Conservation (phyloP, 2,888 invertebrate species). For the Vanessa cardui region DNA sequence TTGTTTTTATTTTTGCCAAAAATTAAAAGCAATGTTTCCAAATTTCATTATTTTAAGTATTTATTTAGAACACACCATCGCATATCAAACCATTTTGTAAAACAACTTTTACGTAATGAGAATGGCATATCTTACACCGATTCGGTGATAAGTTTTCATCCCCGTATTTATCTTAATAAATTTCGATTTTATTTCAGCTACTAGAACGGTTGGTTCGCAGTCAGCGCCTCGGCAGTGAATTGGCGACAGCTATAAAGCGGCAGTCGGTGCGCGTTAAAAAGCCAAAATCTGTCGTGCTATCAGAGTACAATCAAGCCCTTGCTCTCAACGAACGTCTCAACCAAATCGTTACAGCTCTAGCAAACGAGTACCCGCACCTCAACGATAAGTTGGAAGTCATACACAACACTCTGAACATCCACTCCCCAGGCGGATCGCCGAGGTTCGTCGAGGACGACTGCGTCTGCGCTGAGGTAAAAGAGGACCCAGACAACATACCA, state of each 20-base stretch:
- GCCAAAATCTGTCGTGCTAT: constrained; percentile 74
- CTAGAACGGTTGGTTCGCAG: constrained; percentile 85
- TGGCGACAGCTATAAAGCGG: constrained; percentile 75
- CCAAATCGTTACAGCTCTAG: constrained; percentile 81
- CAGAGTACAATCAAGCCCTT: constrained; percentile 83
- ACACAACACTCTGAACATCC: constrained; percentile 76
- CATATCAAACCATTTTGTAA: too few species aligned
- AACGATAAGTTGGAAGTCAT: constrained; percentile 65
- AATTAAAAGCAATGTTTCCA: too few species aligned
- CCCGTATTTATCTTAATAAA: too few species aligned
- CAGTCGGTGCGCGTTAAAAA: constrained; percentile 64
- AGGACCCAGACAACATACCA: constrained; percentile 16
- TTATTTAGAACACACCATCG: too few species aligned
- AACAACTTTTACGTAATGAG: too few species aligned
- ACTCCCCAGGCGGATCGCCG: constrained; percentile 59
- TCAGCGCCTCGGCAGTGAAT: constrained; percentile 86
- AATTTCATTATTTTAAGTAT: too few species aligned
- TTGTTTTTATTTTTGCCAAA: too few species aligned
- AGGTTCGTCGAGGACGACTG: constrained; percentile 48
- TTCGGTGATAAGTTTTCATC: too few species aligned
- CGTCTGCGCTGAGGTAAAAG: constrained; percentile 31
- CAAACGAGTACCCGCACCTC: constrained; percentile 84
- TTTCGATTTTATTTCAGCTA: constrained; percentile 54
- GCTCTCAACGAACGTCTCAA: constrained; percentile 83
- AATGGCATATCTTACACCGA: too few species aligned